A percentile compares a stretch with the other conserved stretches of the same genome.
Conservation (phyloP, 2,888 invertebrate species). For the Torymus auratus region DNA sequence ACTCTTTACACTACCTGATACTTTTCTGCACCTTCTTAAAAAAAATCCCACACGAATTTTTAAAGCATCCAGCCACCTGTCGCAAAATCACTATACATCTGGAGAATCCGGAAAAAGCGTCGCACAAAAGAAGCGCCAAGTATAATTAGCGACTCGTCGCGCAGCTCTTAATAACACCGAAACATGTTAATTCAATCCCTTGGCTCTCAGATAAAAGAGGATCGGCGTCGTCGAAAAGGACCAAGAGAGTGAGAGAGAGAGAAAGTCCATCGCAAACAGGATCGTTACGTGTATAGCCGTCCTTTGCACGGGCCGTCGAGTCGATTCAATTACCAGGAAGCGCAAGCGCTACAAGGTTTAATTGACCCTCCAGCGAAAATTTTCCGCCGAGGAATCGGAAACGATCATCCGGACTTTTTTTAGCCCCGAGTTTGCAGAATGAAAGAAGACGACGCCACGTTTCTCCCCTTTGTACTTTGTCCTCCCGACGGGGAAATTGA, state of each 20-base stretch:
- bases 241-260: no score
- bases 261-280: slow-evolving; percentile 29
- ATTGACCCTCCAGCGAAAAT: not conserved
- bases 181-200: slow-evolving; percentile 12
- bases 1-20: no score
- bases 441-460: not conserved
- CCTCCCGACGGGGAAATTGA: slow-evolving; percentile 8
- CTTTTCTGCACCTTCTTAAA: no score
- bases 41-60: no score
- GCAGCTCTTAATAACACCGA: not conserved
- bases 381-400: slow-evolving; percentile 1
- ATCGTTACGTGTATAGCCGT: slow-evolving; percentile 5
- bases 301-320: not conserved
- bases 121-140: no score
- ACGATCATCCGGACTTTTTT: not conserved
- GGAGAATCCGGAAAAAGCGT: no score
- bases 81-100: no score
- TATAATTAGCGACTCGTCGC: no score
- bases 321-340: slow-evolving; percentile 33
- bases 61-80: no score
- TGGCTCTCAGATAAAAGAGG: no score
- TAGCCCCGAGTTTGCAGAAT: not conserved
- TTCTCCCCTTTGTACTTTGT: slow-evolving; percentile 5
- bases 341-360: no score
- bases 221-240: no score